These are phyloP conservation scores for Panthera leo DNA, from an alignment of 2,113 vertebrate species.

Conservation along the genomic window DNA sequence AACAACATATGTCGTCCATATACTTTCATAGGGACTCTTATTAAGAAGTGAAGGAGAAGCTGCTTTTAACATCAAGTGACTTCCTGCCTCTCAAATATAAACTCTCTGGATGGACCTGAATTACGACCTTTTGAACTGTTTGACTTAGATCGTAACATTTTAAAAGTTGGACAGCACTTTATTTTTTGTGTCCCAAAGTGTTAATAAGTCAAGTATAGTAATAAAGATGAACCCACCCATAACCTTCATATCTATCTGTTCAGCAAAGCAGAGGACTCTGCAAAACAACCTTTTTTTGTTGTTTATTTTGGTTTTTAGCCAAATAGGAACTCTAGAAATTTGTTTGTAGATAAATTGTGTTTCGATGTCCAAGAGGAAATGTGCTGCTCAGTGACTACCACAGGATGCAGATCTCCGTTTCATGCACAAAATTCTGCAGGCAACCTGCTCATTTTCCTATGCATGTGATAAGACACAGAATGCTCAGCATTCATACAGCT, in stretches of 20 bases:
- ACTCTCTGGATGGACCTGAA: not conserved
- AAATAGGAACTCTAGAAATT: slow-evolving; percentile 52
- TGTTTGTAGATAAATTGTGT: slow-evolving; percentile 25
- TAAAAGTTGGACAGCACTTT: not conserved
- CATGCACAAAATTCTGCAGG: not conserved
- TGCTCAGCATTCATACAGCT: not conserved
- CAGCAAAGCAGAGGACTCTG: not conserved
- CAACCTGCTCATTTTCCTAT: not conserved
- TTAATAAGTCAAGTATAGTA: not conserved
- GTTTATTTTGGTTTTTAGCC: slow-evolving; percentile 54
- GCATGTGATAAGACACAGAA: not conserved
- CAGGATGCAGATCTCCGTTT: not conserved
- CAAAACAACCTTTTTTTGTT: not conserved
- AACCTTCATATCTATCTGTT: not conserved
- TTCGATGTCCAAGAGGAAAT: slow-evolving; percentile 16
- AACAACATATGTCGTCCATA: not conserved
- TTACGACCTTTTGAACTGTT: not conserved
- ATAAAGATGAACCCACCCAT: not conserved
- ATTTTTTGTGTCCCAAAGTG: not conserved
- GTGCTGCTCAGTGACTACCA: not conserved
- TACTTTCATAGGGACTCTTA: slow-evolving; percentile 26
- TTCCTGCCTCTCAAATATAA: slow-evolving; percentile 39
- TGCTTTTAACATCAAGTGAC: slow-evolving; percentile 39
- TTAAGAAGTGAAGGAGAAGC: slow-evolving; percentile 17
- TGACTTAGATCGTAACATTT: slow-evolving; percentile 4